These are phyloP conservation scores for Lasioglossum vierecki DNA, from an alignment of 2,888 invertebrate species.

Conservation along the genomic window DNA sequence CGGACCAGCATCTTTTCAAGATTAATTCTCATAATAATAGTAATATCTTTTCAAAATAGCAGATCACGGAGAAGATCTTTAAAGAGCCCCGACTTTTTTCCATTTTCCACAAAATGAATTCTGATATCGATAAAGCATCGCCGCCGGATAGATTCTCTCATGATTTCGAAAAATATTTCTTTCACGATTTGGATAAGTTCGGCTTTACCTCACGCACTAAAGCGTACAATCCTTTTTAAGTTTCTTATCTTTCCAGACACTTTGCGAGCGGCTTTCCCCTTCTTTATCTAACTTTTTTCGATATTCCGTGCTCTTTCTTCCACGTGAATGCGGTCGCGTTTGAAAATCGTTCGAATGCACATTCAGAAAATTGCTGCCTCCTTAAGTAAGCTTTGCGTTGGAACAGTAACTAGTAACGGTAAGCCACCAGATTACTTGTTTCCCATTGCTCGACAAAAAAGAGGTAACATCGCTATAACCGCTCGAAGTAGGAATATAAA, in stretches of 20 bases:
- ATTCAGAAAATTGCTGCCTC: constrained; percentile 27
- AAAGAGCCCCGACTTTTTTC: not conserved
- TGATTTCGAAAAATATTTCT: not conserved
- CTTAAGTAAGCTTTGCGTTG: constrained; percentile 27
- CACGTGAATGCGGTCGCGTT: constrained; percentile 19
- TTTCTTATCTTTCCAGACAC: constrained; percentile 33
- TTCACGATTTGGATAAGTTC: not conserved
- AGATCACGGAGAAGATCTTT: not conserved
- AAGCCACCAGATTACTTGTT: constrained; percentile 13
- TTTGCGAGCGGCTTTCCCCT: constrained; percentile 14
- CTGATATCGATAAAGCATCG: not conserved
- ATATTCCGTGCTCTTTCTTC: constrained; percentile 3
- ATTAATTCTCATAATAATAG: no score
- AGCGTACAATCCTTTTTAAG: not conserved
- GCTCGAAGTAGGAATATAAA: not conserved
- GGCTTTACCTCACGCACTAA: constrained; percentile 1
- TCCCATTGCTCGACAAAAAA: constrained; percentile 3
- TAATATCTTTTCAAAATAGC: no score
- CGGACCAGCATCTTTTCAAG: no score
- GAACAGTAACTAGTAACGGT: constrained; percentile 24
- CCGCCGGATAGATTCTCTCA: not conserved
- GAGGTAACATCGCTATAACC: not conserved
- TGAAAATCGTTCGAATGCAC: constrained; percentile 33
- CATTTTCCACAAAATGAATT: not conserved
- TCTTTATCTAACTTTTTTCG: constrained; percentile 13